Conservation (phyloP, 2,888 invertebrate genomes). For the Blomia tropicalis region DNA sequence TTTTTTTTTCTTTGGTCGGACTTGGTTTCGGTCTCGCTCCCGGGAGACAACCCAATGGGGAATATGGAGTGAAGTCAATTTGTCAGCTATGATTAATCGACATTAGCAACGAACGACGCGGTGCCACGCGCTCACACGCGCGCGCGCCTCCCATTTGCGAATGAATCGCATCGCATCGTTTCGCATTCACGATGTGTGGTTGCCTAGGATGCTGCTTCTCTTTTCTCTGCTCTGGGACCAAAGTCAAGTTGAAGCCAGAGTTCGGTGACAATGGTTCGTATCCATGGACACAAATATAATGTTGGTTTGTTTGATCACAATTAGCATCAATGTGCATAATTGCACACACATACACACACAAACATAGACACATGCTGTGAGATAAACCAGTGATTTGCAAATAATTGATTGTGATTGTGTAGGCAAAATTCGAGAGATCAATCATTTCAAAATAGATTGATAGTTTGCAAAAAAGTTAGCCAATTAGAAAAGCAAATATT, state of each 20-base stretch:
- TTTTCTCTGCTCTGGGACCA: background rate
- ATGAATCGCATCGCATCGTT: no score
- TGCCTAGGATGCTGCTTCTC: conserved; percentile 4
- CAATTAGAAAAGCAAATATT: conserved; percentile 15
- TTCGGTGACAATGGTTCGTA: no score
- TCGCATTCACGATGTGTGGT: no score
- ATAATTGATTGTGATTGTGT: background rate
- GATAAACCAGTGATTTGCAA: background rate
- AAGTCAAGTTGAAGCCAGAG: background rate
- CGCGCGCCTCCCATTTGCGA: no score
- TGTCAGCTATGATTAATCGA: conserved; percentile 1
- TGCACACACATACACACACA: no score
- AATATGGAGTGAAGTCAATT: no score
- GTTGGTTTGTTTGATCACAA: conserved; percentile 1
- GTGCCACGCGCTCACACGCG: background rate
- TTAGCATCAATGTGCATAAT: no score
- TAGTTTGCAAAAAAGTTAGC: background rate
- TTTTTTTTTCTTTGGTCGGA: no score
- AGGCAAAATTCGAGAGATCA: background rate
- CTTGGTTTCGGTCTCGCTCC: no score
- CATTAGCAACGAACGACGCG: background rate
- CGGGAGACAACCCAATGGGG: no score
- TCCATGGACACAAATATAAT: background rate
- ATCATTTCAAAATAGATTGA: background rate
- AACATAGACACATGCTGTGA: no score